A percentile compares a stretch with the other conserved stretches of the same genome.
Conservation (phyloP, 35 echinoderm and acorn worm genomes). For the Patiria miniata region DNA sequence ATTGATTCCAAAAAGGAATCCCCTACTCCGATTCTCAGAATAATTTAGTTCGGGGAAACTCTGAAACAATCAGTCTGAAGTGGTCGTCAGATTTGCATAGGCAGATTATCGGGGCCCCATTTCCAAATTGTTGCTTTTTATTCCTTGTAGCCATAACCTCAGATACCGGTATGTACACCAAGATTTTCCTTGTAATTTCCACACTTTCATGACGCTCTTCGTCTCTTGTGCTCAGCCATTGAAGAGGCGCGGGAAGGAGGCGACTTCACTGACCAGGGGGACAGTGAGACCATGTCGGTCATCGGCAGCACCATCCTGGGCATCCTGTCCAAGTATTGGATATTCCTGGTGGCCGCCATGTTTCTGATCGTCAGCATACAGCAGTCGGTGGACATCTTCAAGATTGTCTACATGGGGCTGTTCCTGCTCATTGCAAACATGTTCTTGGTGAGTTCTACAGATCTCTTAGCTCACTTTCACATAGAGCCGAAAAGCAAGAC, state of each 20-base stretch:
- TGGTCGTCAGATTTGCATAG: no score
- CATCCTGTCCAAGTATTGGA: conserved; percentile 94
- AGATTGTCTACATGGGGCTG: conserved; percentile 86
- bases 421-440: conserved; percentile 87
- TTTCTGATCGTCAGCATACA: conserved; percentile 94
- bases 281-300: conserved; percentile 83
- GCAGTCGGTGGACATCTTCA: conserved; percentile 82
- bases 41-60: no score
- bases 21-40: not conserved
- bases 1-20: not conserved
- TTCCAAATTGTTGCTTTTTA: no score
- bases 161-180: no score
- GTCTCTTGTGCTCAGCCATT: not conserved
- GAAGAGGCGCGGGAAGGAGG: conserved; percentile 28
- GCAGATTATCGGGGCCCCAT: no score
- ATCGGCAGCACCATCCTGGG: conserved; percentile 51
- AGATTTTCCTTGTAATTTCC: no score
- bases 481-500: not conserved
- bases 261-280: not conserved
- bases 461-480: not conserved
- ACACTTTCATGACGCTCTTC: not conserved
- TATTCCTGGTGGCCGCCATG: conserved; percentile 77
- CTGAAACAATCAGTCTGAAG: no score
- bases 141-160: no score
- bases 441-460: conserved; percentile 74